Evolutionary conservation across 2,113 vertebrate genomes (phyloP), one percentile per base, ranked within the genome.

Genomic region (Alexandromys fortis): DNA sequence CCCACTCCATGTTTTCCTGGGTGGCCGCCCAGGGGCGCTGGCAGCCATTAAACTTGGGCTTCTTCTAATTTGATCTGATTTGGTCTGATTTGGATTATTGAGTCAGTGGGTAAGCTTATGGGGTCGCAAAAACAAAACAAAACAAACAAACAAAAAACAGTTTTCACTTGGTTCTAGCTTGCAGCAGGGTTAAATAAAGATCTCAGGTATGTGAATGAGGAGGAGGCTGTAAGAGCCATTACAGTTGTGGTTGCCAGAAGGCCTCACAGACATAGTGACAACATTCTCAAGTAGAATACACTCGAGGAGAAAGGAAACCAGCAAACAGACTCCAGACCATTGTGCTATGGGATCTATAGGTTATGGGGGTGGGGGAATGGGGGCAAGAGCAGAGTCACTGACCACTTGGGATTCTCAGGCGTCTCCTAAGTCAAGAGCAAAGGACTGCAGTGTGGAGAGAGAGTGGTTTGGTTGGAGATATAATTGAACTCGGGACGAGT

Each of bases 81-180:
- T 58, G 19, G 5, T 58, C 55, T 58, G 55, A 1, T 58, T 58
- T 58, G 55, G 0, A 58, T 58, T 58, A 58, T 21, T 58, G 17
- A 0, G 55, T 58, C 55, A 7, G 19, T 7, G 55, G 55, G 7
- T 5, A 58, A 5, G 0, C 0, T 58, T 58, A 58, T 58, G 0
- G 1, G 55, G 55, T 58, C 1, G 0, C 17, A 6, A 58, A 58
- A 42, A 42, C 42, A 42, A 42, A 42, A 42, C 42, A 42, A 42
- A 2, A 42, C 52, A 55, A 55, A 55, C 17, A 6, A 58, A 58
- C 5, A 6, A 58, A 58, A 1, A 58, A 58, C 55, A 21, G 55
- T 58, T 58, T 58, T 58, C 19, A 58, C 35, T 77, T 70, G 72
- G 9, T 38, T 58, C 6, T 30, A 38, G 35, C 42, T 12, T 14